These are phyloP conservation scores for Falco concolor DNA, from an alignment of 2,797 vertebrate genomes.

Conservation along the genomic window DNA sequence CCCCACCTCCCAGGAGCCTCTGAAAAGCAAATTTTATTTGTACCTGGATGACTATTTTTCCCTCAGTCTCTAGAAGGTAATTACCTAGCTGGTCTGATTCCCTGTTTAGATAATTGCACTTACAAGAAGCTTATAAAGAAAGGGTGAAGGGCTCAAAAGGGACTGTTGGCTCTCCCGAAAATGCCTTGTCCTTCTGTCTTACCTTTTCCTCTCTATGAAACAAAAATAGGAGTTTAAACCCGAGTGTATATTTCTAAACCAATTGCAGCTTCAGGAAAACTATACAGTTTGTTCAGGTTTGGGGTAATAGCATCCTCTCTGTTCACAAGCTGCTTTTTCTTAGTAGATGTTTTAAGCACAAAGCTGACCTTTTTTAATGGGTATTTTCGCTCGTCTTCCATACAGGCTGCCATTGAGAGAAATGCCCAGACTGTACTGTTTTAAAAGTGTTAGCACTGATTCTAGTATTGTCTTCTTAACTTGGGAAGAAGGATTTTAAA, in stretches of 20 bases:
- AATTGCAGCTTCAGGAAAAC: not conserved
- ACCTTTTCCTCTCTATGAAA: not conserved
- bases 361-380: not conserved
- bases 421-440: not conserved
- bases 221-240: not conserved
- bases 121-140: not conserved
- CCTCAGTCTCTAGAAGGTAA: not conserved
- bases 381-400: not conserved
- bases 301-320: not conserved
- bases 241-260: not conserved
- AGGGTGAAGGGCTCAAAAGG: not conserved
- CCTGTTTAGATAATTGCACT: not conserved
- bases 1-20: not conserved
- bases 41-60: not conserved
- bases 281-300: not conserved
- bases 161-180: not conserved
- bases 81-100: not conserved
- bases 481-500: not conserved
- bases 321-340: not conserved
- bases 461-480: not conserved
- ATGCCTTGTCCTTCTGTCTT: not conserved
- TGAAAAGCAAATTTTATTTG: constrained; percentile 22
- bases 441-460: not conserved
- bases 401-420: not conserved
- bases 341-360: not conserved